Base-by-base conservation (phyloP, 2,797 vertebrate genomes). In the Glyptemys insculpta region DNA sequence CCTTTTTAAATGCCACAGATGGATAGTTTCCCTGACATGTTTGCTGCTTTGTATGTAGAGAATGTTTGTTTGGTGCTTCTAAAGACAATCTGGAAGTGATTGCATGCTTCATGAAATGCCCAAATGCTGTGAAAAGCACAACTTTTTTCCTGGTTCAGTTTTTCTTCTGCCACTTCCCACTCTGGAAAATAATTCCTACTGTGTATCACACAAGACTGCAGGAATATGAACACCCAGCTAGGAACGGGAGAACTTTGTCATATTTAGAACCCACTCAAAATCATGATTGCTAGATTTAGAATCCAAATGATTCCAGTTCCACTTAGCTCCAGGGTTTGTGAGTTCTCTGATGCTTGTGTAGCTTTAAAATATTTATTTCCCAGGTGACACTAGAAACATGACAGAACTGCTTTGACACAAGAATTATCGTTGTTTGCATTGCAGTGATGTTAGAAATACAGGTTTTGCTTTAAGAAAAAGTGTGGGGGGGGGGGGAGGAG, bases 311-410 rank as follows among this genome's bases (percentile, higher is more conserved):
- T 57, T 74, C 81, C 57, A 37, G 49, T 49, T 56, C 65, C 6
- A 10, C 65, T 29, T 6, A 0, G 12, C 50, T 34, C 23, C 0
- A 0, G 27, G 57, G 16, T 53, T 83, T 78, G 31, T 25, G 23
- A 5, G 47, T 53, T 86, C 19, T 18, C 37, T 8, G 16, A 47
- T 34, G 52, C 10, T n/a, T 79, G 29, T 76, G n/a, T 4, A 47
- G 79, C 31, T 53, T 76, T 92, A 47, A 93, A 90, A 74, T 79
- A 62, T 74, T 92, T 72, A 88, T 74, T 86, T 90, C 80, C 52
- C 76, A n/a, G 65, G 56, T 74, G 52, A 31, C 52, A 6, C 0
- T 59, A 62, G 31, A 81, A 90, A 16, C 1, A 12, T 59, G 52
- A 57, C 53, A 82, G 76, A 72, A 49, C 37, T 0, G 0, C 62